Conservation (phyloP, 2,113 vertebrate genomes). For the Calidris pugnax region DNA sequence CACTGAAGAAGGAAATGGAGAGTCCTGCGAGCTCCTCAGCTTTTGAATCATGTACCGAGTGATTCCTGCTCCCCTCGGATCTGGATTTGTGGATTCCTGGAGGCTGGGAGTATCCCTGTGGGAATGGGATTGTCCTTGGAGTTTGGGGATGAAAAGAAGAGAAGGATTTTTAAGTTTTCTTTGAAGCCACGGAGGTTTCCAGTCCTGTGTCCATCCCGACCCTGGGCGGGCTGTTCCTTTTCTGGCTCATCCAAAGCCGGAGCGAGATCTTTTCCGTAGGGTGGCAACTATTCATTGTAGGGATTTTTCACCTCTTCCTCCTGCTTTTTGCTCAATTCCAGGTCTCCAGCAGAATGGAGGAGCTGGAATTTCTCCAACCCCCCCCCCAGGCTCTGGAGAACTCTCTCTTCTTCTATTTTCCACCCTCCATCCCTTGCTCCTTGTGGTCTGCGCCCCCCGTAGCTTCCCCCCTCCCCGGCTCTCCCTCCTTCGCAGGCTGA, state of each 20-base stretch:
- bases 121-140: not conserved
- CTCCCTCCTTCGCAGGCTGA: constrained; percentile 8
- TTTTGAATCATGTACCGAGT: not conserved
- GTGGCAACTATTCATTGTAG: not conserved
- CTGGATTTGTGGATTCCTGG: not conserved
- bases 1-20: not conserved
- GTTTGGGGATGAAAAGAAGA: not conserved
- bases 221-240: not conserved
- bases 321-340: not conserved
- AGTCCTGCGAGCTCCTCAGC: not conserved
- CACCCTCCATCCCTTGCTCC: not conserved
- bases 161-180: not conserved
- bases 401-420: not conserved
- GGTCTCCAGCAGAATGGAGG: not conserved
- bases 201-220: not conserved
- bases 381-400: not conserved
- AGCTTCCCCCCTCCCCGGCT: constrained; percentile 33
- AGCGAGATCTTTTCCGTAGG: not conserved
- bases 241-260: not conserved
- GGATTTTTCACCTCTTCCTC: not conserved
- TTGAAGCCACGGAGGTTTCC: not conserved
- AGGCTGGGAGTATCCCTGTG: not conserved
- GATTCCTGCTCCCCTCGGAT: not conserved
- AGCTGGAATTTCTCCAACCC: not conserved
- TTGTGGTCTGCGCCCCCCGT: not conserved